Base-by-base conservation (phyloP, 1,140 invertebrate genomes). In the Drosophila neocordata region DNA sequence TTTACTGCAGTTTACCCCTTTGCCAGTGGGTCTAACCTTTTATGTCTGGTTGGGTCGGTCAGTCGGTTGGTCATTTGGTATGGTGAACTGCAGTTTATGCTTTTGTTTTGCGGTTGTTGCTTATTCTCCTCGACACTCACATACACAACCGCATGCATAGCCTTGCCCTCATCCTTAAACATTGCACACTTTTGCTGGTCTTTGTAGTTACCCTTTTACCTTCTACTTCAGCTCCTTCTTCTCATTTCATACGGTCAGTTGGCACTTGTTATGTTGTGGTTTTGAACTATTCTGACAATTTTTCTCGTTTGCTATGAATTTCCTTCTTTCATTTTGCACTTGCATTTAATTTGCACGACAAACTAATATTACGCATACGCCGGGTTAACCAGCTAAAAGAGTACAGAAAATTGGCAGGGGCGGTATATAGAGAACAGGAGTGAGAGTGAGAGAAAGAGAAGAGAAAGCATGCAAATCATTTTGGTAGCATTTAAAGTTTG, bases 351-450 rank as follows among this genome's bases (percentile, higher is more conserved):
- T 67, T 65, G 69, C 52, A 68, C 53, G 38, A 52, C 75, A 76
- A 79, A 83, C 80, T 79, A 83, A 83, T 83, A 83, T 76, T 69
- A 85, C 77, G 80, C 77, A 83, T 83, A 85, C 81, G 80, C 72
- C 81, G 62, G 59, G 68, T 52, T 48, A 59, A 71, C 69, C 60
- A 27, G n/a, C 22, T 4, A 51, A 57, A 37, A 55, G 37, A 18
- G n/a, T 20, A 15, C 18, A 22, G 24, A 8, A 34, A 24, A 24
- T 22, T 7, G 13, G 4, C 2, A 4, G 27, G 4, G 27, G 4
- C 27, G 4, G 27, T 6, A 31, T 31, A 6, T 3, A 31, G 7
- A 31, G 4, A 31, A 31, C 4, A 31, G 6, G 7, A 6, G 6
- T 3, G 27, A 31, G 4, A 6, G n/a, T n/a, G n/a, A n/a, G n/a